These are phyloP conservation scores for Tortricodes alternella DNA, from an alignment of 2,888 invertebrate species.

Conservation along the genomic window DNA sequence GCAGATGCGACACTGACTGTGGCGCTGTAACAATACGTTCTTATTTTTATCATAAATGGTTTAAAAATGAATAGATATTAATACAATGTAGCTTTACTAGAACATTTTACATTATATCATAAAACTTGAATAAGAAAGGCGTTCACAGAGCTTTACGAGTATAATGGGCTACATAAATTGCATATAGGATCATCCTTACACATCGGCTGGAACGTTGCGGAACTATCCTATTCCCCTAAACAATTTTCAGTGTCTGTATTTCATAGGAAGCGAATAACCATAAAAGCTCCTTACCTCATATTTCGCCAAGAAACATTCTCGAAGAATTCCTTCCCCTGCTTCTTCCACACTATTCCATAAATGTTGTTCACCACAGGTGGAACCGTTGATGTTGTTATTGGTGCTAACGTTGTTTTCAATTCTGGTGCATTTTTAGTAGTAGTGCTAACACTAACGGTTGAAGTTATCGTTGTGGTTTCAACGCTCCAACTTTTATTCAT, in stretches of 20 bases:
- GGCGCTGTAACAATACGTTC: constrained; percentile 58
- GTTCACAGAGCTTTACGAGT: not conserved
- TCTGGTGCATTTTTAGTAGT: constrained; percentile 59
- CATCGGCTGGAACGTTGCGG: not conserved
- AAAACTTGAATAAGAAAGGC: not conserved
- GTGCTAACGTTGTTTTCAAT: constrained; percentile 53
- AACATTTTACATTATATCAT: too few species aligned
- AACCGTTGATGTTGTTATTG: constrained; percentile 53
- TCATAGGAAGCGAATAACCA: constrained; percentile 27
- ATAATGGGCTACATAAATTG: not conserved
- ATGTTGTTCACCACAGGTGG: constrained; percentile 67
- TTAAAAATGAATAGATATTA: not conserved
- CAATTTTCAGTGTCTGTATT: not conserved
- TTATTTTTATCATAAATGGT: constrained; percentile 8
- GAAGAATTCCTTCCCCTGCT: constrained; percentile 71
- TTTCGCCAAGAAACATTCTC: constrained; percentile 72
- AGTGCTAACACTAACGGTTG: constrained; percentile 74
- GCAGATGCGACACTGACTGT: constrained; percentile 81
- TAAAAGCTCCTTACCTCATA: constrained; percentile 59
- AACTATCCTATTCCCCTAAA: not conserved
- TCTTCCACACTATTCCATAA: constrained; percentile 74
- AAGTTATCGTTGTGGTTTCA: constrained; percentile 71
- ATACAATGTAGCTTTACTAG: too few species aligned
- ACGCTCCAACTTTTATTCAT: constrained; percentile 80
- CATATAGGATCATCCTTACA: too few species aligned